Conservation (phyloP, 2,888 invertebrate genomes). For the Amiota mariae region DNA sequence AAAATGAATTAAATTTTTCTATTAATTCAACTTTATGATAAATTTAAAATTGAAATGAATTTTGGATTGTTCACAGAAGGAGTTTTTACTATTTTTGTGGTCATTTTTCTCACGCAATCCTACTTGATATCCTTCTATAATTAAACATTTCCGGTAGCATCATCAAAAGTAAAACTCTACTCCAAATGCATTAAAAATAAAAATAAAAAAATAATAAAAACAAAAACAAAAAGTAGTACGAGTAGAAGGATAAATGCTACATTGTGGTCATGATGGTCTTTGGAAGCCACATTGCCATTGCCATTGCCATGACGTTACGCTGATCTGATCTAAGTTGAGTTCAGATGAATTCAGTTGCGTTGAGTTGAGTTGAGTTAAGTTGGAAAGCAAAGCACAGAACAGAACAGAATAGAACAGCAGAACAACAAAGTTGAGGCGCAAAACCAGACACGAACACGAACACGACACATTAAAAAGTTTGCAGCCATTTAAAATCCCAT, state of each 20-base stretch:
- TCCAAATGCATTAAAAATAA: slow-evolving; percentile 6
- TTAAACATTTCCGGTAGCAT: neutral
- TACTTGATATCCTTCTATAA: neutral
- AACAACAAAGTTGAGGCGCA: neutral
- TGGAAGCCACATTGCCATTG: neutral
- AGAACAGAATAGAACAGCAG: no score
- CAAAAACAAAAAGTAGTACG: neutral
- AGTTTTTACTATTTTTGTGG: neutral
- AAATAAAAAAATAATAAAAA: slow-evolving; percentile 1
- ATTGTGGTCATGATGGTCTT: neutral
- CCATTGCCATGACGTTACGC: neutral
- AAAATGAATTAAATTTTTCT: neutral
- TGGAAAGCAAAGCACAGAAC: no score
- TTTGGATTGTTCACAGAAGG: neutral
- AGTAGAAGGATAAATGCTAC: neutral
- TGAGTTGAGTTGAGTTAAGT: neutral
- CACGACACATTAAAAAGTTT: slow-evolving; percentile 67
- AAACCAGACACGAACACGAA: slow-evolving; percentile 32
- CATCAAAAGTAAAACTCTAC: neutral
- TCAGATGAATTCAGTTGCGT: neutral
- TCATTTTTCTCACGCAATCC: neutral
- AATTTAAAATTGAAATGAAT: neutral
- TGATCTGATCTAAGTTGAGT: no score
- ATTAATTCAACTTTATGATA: slow-evolving; percentile 55
- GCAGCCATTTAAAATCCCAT: slow-evolving; percentile 69